These are phyloP conservation scores for Melinaea marsaeus DNA, from an alignment of 2,888 invertebrate species.

Conservation along the genomic window DNA sequence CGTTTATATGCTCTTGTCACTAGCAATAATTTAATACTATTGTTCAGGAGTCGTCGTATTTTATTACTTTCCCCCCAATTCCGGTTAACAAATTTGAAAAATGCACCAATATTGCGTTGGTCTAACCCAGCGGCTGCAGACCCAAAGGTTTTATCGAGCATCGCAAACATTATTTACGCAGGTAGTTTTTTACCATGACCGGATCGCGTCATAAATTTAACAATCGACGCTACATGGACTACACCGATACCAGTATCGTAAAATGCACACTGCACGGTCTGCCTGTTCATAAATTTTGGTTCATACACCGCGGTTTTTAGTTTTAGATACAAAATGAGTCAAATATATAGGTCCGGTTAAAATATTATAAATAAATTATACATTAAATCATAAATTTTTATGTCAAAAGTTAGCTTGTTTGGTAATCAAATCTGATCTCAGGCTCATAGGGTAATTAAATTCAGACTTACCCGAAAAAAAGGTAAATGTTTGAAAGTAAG, in stretches of 20 bases:
- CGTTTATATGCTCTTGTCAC: too few relatives aligned
- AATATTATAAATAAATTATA: background rate
- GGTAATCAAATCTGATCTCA: too few relatives aligned
- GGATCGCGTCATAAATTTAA: slow-evolving; percentile 37
- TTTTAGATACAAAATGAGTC: slow-evolving; percentile 16
- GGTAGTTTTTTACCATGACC: slow-evolving; percentile 29
- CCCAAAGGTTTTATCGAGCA: slow-evolving; percentile 19
- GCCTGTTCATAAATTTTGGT: slow-evolving; percentile 35
- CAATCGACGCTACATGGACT: slow-evolving; percentile 29
- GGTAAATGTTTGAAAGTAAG: background rate
- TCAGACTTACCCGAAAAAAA: too few relatives aligned
- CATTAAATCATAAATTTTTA: background rate
- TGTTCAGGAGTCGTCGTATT: too few relatives aligned
- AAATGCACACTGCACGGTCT: slow-evolving; percentile 39
- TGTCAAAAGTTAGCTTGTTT: too few relatives aligned
- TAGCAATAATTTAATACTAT: too few relatives aligned
- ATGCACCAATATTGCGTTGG: slow-evolving; percentile 1
- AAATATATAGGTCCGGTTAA: background rate
- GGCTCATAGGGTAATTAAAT: too few relatives aligned
- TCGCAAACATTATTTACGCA: slow-evolving; percentile 25
- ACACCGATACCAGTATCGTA: slow-evolving; percentile 35
- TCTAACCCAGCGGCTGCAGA: slow-evolving; percentile 4
- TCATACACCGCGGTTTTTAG: slow-evolving; percentile 12
- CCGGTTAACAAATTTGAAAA: background rate
- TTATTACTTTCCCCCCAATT: background rate